Evolutionary conservation across 2,888 invertebrate genomes (phyloP).

Genomic region (Schizaphis graminum): DNA sequence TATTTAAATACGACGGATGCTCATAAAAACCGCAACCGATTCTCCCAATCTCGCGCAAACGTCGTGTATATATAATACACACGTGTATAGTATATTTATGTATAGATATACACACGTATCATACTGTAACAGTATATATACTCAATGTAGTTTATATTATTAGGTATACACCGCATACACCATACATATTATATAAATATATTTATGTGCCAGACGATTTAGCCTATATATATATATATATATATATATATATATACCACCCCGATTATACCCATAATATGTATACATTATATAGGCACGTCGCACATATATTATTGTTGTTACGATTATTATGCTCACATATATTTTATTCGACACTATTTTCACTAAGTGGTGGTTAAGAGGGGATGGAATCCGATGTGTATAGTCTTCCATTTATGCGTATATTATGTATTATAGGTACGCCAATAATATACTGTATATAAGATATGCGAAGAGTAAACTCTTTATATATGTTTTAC

Average conservation of each 20-base stretch:
- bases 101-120: neutral
- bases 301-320: neutral
- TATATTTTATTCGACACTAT: conserved; percentile 13
- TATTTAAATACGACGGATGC: conserved; percentile 48
- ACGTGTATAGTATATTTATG: neutral
- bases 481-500: neutral
- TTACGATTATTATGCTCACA: neutral
- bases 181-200: neutral
- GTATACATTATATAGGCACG: neutral
- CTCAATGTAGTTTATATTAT: neutral
- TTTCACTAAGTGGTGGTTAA: neutral
- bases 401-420: neutral
- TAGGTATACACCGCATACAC: neutral
- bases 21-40: conserved; percentile 55
- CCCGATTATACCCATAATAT: neutral
- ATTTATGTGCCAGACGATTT: neutral
- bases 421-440: neutral
- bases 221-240: neutral
- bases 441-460: neutral
- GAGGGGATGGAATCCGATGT: neutral
- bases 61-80: neutral
- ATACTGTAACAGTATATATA: neutral
- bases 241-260: neutral
- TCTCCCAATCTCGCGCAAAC: conserved; percentile 45
- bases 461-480: neutral